Base-by-base conservation (phyloP, 2,113 vertebrate species). In the Chlamydotis undulata region DNA sequence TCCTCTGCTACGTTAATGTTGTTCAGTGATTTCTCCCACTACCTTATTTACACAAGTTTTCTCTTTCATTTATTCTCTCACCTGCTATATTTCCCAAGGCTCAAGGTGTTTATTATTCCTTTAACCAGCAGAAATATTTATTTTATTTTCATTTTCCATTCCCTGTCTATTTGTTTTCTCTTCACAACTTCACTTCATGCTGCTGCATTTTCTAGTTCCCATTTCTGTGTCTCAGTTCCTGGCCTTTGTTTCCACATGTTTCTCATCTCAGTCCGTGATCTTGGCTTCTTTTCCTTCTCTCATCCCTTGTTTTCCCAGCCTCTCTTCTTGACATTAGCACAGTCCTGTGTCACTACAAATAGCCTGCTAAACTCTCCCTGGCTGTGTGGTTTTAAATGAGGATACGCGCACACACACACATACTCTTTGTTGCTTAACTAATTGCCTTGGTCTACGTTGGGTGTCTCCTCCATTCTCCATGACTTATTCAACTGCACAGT, bases 401-500 rank as follows among this genome's bases (percentile, higher is more conserved):
- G 56, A 37, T 21, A 56, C 39, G n/a, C 15, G 19, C 21, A 47
- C 63, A 56, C 56, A 45, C 35, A 67, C 35, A 47, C 15, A 39
- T 35, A 63, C 6, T 22, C 28, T 33, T 59, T 63, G 43, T 80
- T 82, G 41, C 59, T 89, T 84, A 63, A 85, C 64, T 95, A 92
- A 95, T 93, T 90, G 84, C 49, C 89, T 64, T 65, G 37, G 60
- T 68, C 61, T 93, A 14, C 83, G 57, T 77, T 53, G 53, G 49
- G 65, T 39, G n/a, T 92, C 79, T 78, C 21, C 41, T 25, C 39
- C n/a, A 31, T 94, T 97, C 86, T 94, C 50, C 75, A 45, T 84
- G 55, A 78, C 55, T 92, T 73, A 79, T 90, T 94, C 90, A 94
- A 74, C 68, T 63, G 39, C 91, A 77, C 53, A 77, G 76, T 89